Evolutionary conservation across 2,113 vertebrate genomes (phyloP).

Genomic region (Perca flavescens): DNA sequence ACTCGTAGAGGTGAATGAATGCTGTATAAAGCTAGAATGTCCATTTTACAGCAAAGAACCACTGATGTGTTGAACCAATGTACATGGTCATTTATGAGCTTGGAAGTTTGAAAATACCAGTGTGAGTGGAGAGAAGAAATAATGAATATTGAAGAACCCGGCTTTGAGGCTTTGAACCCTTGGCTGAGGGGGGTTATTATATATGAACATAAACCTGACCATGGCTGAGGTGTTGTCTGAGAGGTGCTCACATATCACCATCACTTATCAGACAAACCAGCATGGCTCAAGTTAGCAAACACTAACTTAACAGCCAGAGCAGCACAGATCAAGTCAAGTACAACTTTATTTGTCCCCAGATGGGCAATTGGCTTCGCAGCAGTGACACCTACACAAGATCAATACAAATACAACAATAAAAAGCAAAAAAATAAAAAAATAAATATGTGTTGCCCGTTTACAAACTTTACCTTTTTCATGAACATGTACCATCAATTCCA

Average conservation of each 20-base stretch:
- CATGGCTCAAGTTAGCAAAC: not conserved
- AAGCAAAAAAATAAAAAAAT: no score
- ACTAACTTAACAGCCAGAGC: not conserved
- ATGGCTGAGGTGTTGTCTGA: not conserved
- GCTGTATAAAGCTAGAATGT: conserved; percentile 2
- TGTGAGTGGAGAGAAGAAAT: not conserved
- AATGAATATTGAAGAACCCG: not conserved
- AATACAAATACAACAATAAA: not conserved
- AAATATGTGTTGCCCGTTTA: no score
- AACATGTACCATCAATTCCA: no score
- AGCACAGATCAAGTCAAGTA: not conserved
- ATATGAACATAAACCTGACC: conserved; percentile 4
- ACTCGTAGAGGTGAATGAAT: not conserved
- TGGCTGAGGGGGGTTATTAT: no score
- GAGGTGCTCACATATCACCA: not conserved
- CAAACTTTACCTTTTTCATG: no score
- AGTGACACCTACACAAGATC: no score
- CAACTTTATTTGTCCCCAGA: no score
- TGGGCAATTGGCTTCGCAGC: no score
- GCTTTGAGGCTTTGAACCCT: not conserved
- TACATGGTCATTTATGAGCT: not conserved
- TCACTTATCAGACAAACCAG: not conserved
- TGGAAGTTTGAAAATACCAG: not conserved
- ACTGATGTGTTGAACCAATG: not conserved
- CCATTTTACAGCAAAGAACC: conserved; percentile 13